Evolutionary conservation across 2,113 vertebrate genomes (phyloP).

Genomic region (Naja naja): DNA sequence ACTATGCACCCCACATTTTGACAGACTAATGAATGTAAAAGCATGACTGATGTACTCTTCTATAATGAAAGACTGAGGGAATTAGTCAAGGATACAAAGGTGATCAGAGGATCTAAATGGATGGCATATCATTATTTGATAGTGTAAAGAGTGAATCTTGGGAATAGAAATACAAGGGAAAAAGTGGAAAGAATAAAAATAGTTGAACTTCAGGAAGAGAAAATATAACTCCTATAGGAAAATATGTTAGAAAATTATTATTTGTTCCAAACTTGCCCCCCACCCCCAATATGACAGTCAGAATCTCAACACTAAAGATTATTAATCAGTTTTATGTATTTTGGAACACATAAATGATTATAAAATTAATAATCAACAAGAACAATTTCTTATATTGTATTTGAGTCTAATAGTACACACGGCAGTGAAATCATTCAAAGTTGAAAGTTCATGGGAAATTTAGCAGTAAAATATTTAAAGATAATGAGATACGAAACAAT

Average conservation of each 20-base stretch:
- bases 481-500: background rate
- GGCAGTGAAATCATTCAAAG: background rate
- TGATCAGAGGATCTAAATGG: background rate
- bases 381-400: background rate
- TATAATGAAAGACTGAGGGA: background rate
- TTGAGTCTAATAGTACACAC: background rate
- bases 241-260: background rate
- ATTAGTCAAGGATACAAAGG: background rate
- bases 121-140: background rate
- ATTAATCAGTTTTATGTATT: background rate
- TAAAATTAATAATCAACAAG: background rate
- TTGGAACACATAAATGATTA: background rate
- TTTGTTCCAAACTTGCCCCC: background rate
- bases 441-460: background rate
- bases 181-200: background rate
- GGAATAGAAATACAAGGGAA: background rate
- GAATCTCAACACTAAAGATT: background rate
- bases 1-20: background rate
- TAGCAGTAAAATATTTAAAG: background rate
- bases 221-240: background rate
- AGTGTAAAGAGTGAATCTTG: background rate
- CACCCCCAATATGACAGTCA: background rate
- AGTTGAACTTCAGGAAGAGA: background rate
- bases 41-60: background rate
- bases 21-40: background rate